A percentile compares a stretch with the other conserved stretches of the same genome.
phyloP scores from a whole-genome alignment of 2,888 invertebrate genomes.

The Eutolmus rufibarbis region DNA sequence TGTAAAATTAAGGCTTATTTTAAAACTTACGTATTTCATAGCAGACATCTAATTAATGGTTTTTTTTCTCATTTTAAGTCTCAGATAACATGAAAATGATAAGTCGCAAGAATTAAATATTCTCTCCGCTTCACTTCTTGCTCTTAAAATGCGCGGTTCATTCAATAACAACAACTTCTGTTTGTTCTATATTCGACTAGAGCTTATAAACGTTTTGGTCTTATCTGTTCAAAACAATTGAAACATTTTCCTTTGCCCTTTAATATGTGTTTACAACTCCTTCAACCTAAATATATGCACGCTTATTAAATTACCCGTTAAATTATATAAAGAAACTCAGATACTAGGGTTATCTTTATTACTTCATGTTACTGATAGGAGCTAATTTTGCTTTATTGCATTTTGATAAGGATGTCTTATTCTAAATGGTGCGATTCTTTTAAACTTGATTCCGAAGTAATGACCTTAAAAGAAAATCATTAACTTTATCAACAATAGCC shows the following conservation, averaged over 20 bases:
- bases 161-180: background rate
- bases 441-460: background rate
- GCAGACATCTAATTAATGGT: background rate
- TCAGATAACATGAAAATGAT: background rate
- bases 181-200: background rate
- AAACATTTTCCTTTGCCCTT: background rate
- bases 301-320: background rate
- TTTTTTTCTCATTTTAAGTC: background rate
- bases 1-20: background rate
- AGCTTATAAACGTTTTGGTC: background rate
- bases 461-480: background rate
- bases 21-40: background rate
- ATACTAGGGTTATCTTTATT: background rate
- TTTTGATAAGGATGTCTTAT: background rate
- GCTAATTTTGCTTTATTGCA: background rate
- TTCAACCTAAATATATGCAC: background rate
- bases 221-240: background rate
- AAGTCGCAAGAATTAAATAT: background rate
- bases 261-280: background rate
- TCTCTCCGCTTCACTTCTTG: background rate
- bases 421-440: background rate
- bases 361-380: background rate
- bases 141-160: background rate
- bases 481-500: background rate
- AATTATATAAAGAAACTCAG: background rate